These are phyloP conservation scores for Aselliscus stoliczkanus DNA, from an alignment of 2,797 vertebrate species.

Conservation along the genomic window DNA sequence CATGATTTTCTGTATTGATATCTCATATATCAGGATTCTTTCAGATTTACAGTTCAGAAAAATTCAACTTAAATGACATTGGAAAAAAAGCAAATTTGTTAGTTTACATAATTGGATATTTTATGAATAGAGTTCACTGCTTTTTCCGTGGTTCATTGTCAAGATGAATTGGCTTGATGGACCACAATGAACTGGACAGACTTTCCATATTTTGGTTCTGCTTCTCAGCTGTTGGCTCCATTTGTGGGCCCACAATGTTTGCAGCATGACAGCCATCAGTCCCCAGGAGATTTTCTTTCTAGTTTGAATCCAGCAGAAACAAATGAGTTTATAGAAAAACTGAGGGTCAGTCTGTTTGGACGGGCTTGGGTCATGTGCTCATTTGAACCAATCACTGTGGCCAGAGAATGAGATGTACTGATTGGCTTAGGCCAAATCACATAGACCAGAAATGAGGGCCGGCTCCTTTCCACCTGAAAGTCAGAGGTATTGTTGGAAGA, in stretches of 20 bases:
- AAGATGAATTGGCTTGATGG: neutral
- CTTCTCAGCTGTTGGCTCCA: neutral
- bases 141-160: neutral
- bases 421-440: neutral
- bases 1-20: neutral
- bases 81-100: neutral
- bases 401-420: neutral
- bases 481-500: neutral
- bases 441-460: neutral
- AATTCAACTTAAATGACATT: neutral
- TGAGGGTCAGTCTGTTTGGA: neutral
- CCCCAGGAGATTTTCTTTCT: neutral
- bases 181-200: neutral
- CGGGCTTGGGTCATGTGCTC: neutral
- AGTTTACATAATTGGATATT: neutral
- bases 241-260: neutral
- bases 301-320: neutral
- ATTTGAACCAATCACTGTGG: neutral
- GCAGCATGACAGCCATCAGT: neutral
- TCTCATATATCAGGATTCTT: neutral
- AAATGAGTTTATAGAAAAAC: neutral
- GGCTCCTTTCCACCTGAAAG: neutral
- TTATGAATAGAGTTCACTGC: neutral
- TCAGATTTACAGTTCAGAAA: constrained; percentile 11
- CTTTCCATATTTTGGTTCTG: neutral